These are phyloP conservation scores for Amblyopsis hoosieri DNA, from an alignment of 2,797 vertebrate genomes.

Conservation along the genomic window DNA sequence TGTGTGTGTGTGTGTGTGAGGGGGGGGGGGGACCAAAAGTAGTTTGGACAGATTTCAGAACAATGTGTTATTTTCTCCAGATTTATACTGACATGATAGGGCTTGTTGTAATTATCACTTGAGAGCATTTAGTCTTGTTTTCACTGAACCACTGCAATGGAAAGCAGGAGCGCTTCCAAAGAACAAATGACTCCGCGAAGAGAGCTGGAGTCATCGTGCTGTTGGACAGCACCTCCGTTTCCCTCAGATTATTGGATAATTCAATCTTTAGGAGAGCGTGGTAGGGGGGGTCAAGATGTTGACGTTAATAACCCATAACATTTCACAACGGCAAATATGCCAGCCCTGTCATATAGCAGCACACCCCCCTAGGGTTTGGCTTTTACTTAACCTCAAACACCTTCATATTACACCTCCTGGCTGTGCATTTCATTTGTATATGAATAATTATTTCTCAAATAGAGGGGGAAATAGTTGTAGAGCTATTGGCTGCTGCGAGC, in stretches of 20 bases:
- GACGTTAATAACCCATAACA: constrained; percentile 67
- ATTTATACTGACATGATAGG: constrained; percentile 72
- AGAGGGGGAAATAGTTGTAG: constrained; percentile 30
- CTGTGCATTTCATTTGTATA: constrained; percentile 38
- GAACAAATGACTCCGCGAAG: constrained; percentile 24
- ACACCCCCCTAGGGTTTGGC: constrained; percentile 33
- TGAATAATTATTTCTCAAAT: constrained; percentile 31
- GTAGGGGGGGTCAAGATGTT: constrained; percentile 48
- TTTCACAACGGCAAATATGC: constrained; percentile 68
- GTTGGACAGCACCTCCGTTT: constrained; percentile 65
- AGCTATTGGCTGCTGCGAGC: constrained; percentile 30
- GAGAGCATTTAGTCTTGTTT: constrained; percentile 74
- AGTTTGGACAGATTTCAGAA: constrained; percentile 57
- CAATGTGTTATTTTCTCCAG: constrained; percentile 61
- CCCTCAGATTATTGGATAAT: constrained; percentile 71
- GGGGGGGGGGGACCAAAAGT: constrained; percentile 27
- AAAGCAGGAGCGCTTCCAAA: constrained; percentile 74
- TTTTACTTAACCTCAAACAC: constrained; percentile 48
- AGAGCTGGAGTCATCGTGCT: constrained; percentile 66
- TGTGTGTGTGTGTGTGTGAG: neutral
- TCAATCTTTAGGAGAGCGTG: constrained; percentile 64
- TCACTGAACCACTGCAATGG: constrained; percentile 72
- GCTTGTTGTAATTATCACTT: constrained; percentile 74
- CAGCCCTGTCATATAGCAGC: constrained; percentile 42
- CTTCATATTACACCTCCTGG: constrained; percentile 24